Conservation (phyloP, 2,797 vertebrate species). For the Crocidura indochinensis region DNA sequence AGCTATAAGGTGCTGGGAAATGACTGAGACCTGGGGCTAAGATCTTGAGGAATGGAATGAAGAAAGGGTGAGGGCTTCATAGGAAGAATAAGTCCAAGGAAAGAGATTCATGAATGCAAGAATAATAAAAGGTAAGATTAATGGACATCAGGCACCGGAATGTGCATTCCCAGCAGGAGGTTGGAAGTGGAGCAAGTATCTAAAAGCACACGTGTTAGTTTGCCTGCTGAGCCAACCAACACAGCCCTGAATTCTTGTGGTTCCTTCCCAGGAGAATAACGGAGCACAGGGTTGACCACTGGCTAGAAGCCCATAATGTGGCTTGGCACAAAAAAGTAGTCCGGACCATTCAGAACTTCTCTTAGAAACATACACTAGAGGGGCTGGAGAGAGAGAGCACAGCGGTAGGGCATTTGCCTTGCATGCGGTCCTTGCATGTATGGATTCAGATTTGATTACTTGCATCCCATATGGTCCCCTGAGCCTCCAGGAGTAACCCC, state of each 20-base stretch:
- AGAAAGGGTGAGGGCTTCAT: constrained; percentile 20
- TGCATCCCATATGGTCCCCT: too few relatives aligned
- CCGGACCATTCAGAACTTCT: neutral
- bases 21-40: neutral
- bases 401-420: too few relatives aligned
- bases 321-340: neutral
- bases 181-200: neutral
- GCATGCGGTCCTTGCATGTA: too few relatives aligned
- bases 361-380: neutral
- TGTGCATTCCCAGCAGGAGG: neutral
- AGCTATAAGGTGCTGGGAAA: neutral
- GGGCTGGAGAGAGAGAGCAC: neutral
- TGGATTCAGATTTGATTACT: too few relatives aligned
- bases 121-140: constrained; percentile 3
- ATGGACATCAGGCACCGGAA: neutral
- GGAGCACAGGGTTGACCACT: neutral
- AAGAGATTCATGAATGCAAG: neutral
- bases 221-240: neutral
- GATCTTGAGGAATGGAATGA: neutral
- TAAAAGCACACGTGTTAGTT: neutral
- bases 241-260: neutral
- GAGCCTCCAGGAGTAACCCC: too few relatives aligned
- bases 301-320: constrained; percentile 5
- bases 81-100: neutral
- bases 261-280: neutral